These are phyloP conservation scores for Oryzias javanicus DNA, from an alignment of 2,113 vertebrate genomes.

Conservation along the genomic window DNA sequence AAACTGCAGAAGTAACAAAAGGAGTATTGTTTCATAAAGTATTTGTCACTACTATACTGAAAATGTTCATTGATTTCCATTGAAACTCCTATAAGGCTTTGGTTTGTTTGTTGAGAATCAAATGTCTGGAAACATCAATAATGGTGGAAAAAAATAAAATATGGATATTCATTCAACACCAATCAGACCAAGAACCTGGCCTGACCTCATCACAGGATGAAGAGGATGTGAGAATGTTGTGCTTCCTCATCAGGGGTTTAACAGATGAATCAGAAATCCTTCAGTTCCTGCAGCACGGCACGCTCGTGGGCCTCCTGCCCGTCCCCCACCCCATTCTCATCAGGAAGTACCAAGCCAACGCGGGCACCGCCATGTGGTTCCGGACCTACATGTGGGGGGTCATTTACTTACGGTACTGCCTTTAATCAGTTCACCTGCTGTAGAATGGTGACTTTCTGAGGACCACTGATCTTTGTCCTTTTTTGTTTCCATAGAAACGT, in stretches of 20 bases:
- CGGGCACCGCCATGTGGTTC: conserved; percentile 95
- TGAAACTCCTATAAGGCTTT: no score
- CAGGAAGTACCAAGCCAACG: conserved; percentile 96
- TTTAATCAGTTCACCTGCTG: neutral
- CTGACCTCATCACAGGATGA: no score
- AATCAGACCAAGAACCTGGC: no score
- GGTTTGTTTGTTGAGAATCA: no score
- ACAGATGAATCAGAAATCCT: conserved; percentile 97
- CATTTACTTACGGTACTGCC: conserved; percentile 88
- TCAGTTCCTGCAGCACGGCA: conserved; percentile 94
- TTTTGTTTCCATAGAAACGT: conserved; percentile 81
- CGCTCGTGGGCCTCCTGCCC: conserved; percentile 93
- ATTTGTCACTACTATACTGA: no score
- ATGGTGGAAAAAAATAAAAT: no score
- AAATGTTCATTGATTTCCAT: no score
- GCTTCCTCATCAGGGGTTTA: conserved; percentile 79
- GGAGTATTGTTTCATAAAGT: no score
- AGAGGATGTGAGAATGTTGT: no score
- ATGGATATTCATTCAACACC: no score
- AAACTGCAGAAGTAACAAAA: no score
- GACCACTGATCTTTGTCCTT: conserved; percentile 11
- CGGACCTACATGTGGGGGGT: conserved; percentile 98
- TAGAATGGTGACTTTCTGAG: neutral
- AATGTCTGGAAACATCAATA: no score
- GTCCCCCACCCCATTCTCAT: conserved; percentile 98